Conservation (phyloP, 92 coral and sea anemone genomes). For the Phenganax stokvisi region DNA sequence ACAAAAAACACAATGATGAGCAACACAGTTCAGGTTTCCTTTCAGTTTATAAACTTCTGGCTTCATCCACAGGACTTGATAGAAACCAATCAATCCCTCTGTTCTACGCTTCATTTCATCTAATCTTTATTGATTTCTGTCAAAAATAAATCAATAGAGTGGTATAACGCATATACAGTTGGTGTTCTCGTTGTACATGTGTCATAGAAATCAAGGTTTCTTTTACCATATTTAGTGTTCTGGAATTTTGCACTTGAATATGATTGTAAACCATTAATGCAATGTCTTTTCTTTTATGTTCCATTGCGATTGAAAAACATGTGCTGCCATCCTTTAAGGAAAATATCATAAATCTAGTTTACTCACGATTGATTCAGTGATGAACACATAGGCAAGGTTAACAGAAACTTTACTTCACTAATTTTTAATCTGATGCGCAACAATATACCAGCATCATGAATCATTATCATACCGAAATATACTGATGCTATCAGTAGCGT, state of each 20-base stretch:
- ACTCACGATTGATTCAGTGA: background rate
- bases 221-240: slow-evolving; percentile 35
- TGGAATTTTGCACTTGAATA: slow-evolving; percentile 53
- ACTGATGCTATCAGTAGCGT: too few species aligned
- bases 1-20: too few species aligned
- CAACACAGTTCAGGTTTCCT: too few species aligned
- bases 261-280: slow-evolving; percentile 82
- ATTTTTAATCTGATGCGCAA: too few species aligned
- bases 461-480: too few species aligned
- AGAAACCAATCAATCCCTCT: background rate
- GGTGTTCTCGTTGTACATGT: background rate
- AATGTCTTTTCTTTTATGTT: slow-evolving; percentile 84
- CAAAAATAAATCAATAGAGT: background rate
- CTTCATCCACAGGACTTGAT: too few species aligned
- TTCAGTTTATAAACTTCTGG: too few species aligned
- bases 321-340: slow-evolving; percentile 82
- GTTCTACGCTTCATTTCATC: background rate
- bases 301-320: slow-evolving; percentile 94
- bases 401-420: too few species aligned
- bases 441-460: too few species aligned
- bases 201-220: too few species aligned
- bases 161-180: background rate
- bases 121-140: background rate
- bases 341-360: background rate
- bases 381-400: too few species aligned